Base-by-base conservation (phyloP, 2,888 invertebrate species). In the Acrobasis suavella region DNA sequence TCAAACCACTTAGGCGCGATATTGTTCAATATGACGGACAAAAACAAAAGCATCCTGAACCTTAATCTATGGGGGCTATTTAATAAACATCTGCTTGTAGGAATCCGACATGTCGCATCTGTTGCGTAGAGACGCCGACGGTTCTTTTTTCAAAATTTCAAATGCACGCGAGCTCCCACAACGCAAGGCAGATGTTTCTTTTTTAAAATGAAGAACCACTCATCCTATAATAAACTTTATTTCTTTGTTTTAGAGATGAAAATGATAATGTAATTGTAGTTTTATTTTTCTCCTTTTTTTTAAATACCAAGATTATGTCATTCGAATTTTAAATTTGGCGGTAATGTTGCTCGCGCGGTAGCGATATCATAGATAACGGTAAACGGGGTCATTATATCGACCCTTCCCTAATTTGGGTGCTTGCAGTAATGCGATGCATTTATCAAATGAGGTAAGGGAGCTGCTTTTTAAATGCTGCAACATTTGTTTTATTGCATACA, bases 61-160 rank as follows among this genome's bases (percentile, higher is more conserved):
- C 82, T 84, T 88, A 88, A 89, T 88, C 89, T 89, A 90, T 89
- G 85, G 84, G 88, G 86, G 87, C 50, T 85, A 83, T 86, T 89
- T 89, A 86, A 85, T 86, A 85, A 89, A 89, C 92, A 92, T 87
- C 91, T 92, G 92, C 91, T 86, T 85, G 80, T 76, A 82, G 84
- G 89, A 90, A 89, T 91, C 90, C 89, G 81, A 83, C 85, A 87
- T 87, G 89, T 87, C 87, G 87, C 92, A 92, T 92, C 91, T 92
- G 92, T 90, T 89, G 76, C 79, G 75, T 76, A 80, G 80, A 78
- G 79, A 78, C 77, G 80, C 77, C 72, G 71, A 71, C 68, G 69
- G 72, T 78, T 78, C 82, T 86, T 88, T 89, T 89, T 90, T 85
- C 81, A 78, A 89, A 89, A 85, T 90, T 89, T 85, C 81, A 81